phyloP scores from a whole-genome alignment of 1,140 invertebrate genomes.

The Diorhabda elongata region DNA sequence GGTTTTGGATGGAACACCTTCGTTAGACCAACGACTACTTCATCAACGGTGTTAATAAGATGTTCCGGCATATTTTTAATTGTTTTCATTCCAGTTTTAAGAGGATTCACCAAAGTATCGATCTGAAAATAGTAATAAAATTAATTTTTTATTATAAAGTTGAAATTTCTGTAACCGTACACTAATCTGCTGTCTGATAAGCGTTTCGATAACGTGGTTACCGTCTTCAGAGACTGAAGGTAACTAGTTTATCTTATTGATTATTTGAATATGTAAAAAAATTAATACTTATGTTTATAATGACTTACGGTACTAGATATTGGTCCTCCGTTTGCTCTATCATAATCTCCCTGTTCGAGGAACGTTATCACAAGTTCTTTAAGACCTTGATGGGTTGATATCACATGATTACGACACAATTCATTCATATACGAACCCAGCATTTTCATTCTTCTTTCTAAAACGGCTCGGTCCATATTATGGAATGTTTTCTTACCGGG shows the following conservation, averaged over 20 bases:
- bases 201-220: no score
- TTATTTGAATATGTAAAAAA: no score
- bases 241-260: no score
- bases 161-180: neutral
- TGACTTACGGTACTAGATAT: conserved; percentile 56
- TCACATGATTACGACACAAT: conserved; percentile 58
- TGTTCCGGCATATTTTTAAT: conserved; percentile 82
- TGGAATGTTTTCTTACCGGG: conserved; percentile 93
- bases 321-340: conserved; percentile 60
- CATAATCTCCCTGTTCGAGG: conserved; percentile 76
- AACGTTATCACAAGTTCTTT: conserved; percentile 68
- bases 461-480: conserved; percentile 81
- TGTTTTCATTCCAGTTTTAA: conserved; percentile 75
- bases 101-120: conserved; percentile 73
- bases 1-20: conserved; percentile 48
- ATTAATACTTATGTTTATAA: no score
- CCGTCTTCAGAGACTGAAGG: no score
- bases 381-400: conserved; percentile 63
- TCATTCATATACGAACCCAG: conserved; percentile 79
- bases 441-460: conserved; percentile 82
- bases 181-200: neutral
- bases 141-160: neutral
- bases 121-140: conserved; percentile 52
- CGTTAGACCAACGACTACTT: conserved; percentile 68
- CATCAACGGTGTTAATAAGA: conserved; percentile 75